Conservation (phyloP, 2,113 vertebrate genomes). For the Nesoenas mayeri region DNA sequence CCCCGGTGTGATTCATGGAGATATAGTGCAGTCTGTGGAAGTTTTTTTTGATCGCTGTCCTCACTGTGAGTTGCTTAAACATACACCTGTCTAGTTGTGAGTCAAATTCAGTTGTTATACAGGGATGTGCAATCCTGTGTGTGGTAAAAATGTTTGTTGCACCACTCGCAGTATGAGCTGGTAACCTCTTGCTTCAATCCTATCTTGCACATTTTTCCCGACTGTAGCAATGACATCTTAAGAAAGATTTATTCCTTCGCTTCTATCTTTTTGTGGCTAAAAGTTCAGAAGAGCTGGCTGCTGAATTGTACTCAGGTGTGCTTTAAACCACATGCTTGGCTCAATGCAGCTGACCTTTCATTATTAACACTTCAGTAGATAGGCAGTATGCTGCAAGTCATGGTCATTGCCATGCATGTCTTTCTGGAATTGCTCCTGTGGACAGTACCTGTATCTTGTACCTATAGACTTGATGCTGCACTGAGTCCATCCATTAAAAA, state of each 20-base stretch:
- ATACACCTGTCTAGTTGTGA: not conserved
- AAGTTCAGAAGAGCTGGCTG: not conserved
- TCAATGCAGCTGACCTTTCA: not conserved
- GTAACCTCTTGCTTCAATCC: not conserved
- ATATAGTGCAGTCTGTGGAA: constrained; percentile 12
- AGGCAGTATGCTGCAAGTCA: not conserved
- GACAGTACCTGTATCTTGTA: not conserved
- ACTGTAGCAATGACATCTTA: not conserved
- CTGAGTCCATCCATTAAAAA: not conserved
- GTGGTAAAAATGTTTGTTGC: not conserved
- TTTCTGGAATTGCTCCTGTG: not conserved
- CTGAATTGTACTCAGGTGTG: not conserved
- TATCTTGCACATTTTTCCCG: not conserved
- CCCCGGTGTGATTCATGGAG: not conserved
- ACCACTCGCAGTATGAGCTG: not conserved
- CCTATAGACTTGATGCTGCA: not conserved
- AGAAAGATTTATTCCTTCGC: not conserved
- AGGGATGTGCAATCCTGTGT: not conserved
- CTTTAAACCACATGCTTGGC: not conserved
- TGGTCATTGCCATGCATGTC: not conserved
- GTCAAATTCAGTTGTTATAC: not conserved
- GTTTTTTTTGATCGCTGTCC: not conserved
- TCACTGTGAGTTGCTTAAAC: not conserved
- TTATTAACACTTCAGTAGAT: not conserved
- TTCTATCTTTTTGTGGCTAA: not conserved